Percentiles rank a stretch among this genome's conserved stretches.
These are phyloP conservation scores for Cryptocephalus moraei DNA, from an alignment of 2,888 invertebrate species.

Conservation along the genomic window DNA sequence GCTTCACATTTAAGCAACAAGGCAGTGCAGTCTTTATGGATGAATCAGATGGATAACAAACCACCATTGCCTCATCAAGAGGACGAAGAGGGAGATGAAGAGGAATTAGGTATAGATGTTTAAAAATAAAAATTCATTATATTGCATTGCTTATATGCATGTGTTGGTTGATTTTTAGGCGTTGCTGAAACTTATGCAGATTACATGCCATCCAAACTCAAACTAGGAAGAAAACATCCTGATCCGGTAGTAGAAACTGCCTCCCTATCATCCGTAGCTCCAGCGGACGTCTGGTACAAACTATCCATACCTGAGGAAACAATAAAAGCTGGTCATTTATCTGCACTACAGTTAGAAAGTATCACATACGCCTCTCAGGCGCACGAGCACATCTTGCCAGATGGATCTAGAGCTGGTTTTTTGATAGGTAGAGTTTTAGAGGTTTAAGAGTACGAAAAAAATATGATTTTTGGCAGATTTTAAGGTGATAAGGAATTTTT, in stretches of 20 bases:
- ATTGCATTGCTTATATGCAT: too few species aligned
- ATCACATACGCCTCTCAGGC: conserved; percentile 96
- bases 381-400: conserved; percentile 83
- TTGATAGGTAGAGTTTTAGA: conserved; percentile 57
- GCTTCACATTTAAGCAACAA: conserved; percentile 39
- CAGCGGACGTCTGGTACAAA: conserved; percentile 85
- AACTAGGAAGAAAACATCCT: conserved; percentile 91
- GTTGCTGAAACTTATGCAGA: conserved; percentile 98
- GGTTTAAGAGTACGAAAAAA: neutral
- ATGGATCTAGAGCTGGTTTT: conserved; percentile 87
- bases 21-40: conserved; percentile 50
- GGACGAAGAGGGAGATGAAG: conserved; percentile 23
- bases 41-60: conserved; percentile 37
- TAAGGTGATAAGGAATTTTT: too few species aligned
- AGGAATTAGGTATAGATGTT: neutral
- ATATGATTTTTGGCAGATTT: neutral
- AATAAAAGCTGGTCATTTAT: conserved; percentile 75
- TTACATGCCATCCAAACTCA: conserved; percentile 94
- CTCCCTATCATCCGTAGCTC: conserved; percentile 90
- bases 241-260: conserved; percentile 99
- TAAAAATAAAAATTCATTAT: too few species aligned
- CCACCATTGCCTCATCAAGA: conserved; percentile 31
- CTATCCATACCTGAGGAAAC: conserved; percentile 75
- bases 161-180: conserved; percentile 49
- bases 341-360: conserved; percentile 94